Evolutionary conservation across 2,797 vertebrate species (phyloP), one percentile per base, ranked within the genome.

Genomic region (Heteromormyrus szaboi): DNA sequence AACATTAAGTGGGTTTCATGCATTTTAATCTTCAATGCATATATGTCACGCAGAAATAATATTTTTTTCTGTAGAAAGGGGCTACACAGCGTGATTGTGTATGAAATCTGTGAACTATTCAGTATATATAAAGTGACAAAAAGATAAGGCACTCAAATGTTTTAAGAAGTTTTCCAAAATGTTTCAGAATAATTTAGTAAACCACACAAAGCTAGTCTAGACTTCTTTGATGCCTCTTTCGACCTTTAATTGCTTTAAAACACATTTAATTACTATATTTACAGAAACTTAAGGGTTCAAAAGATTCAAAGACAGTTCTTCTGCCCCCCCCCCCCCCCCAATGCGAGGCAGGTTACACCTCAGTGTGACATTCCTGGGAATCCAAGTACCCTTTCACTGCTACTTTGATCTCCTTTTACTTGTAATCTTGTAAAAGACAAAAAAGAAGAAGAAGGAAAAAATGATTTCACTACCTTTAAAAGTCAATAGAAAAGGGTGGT

Each of bases 341-440:
- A 91, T 90, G 91, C 92, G 93, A 94, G 93, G 92, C 93, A 92
- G 89, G 88, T 95, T 92, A 93, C 94, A 95, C 94, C 93, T 91
- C 90, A 90, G 93, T 94, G 94, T 89, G 93, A 95, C 93, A 95
- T 95, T 96, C 94, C 94, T 91, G 90, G 91, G 92, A 92, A 91
- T 95, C 93, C 93, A 92, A 92, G 88, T 92, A 93, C 92, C 93
- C 93, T 94, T 95, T 95, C 93, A 93, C 92, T 90, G 92, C 89
- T 91, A 94, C 94, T 95, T 95, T 95, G 94, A 96, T 95, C 92
- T 94, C 92, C 92, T 93, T 95, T 96, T 94, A 94, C 94, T 93
- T 94, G 92, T 92, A 91, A 91, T 93, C 94, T 94, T 95, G 94
- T 94, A 94, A 95, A 95, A 95, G 90, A 92, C 79, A 89, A 90